Evolutionary conservation across 1,140 invertebrate species (phyloP).

Genomic region (Megathymus violae): DNA sequence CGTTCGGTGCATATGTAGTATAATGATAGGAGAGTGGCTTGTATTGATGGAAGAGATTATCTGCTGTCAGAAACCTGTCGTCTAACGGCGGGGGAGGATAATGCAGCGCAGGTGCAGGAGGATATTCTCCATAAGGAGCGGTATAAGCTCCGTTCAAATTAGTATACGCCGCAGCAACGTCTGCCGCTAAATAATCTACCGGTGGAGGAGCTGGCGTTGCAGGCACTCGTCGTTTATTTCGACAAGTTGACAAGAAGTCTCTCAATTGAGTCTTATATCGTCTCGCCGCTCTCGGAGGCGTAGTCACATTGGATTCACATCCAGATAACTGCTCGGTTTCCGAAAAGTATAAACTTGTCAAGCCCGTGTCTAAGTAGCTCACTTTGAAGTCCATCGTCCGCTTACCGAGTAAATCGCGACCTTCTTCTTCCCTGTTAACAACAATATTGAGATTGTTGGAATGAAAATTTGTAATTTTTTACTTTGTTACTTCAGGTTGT

Average conservation of each 20-base stretch:
- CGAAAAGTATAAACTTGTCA: constrained; percentile 95
- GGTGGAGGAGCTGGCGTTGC: constrained; percentile 78
- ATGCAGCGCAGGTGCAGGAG: constrained; percentile 86
- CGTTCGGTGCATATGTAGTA: constrained; percentile 89
- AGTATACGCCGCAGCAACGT: constrained; percentile 90
- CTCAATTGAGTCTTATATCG: constrained; percentile 96
- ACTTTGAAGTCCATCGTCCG: constrained; percentile 99
- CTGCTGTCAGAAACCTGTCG: constrained; percentile 90
- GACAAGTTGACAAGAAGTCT: constrained; percentile 96
- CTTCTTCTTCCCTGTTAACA: constrained; percentile 96
- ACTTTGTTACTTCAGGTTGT: too few species aligned
- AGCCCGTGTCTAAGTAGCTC: constrained; percentile 96
- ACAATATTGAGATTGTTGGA: too few species aligned
- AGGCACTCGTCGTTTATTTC: constrained; percentile 93
- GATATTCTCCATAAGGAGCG: constrained; percentile 85
- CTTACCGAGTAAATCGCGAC: constrained; percentile 96
- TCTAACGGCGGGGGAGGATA: constrained; percentile 89
- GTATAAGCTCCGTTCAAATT: constrained; percentile 93
- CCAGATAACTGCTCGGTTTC: constrained; percentile 92
- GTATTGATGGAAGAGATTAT: constrained; percentile 94
- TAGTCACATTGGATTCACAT: constrained; percentile 83
- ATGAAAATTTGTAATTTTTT: too few species aligned
- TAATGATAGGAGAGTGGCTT: constrained; percentile 90
- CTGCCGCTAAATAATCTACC: constrained; percentile 80
- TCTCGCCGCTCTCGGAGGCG: constrained; percentile 91